phyloP scores from a whole-genome alignment of 2,113 vertebrate genomes.

The Jacana jacana region DNA sequence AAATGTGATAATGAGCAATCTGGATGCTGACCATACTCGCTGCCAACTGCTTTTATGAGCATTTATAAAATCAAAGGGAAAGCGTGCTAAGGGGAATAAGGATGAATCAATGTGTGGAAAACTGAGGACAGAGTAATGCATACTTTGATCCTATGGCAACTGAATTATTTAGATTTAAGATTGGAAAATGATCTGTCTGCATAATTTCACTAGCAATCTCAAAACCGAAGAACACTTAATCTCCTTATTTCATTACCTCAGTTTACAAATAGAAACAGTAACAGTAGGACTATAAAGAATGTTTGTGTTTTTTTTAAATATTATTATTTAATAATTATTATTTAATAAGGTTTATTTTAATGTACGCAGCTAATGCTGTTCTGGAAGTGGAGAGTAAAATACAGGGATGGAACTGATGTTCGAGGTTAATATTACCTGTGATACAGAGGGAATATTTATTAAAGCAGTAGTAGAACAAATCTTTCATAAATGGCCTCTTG shows the following conservation, averaged over 20 bases:
- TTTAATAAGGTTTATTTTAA: background rate
- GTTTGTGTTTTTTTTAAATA: too few species aligned
- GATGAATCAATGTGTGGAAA: conserved; percentile 35
- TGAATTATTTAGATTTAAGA: conserved; percentile 50
- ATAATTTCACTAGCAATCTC: conserved; percentile 1
- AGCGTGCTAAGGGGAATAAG: conserved; percentile 1
- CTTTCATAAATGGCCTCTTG: background rate
- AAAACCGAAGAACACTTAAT: background rate
- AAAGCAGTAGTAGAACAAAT: background rate
- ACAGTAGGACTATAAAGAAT: background rate
- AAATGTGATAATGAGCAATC: background rate
- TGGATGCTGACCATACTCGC: background rate
- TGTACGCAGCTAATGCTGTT: background rate
- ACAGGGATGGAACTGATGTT: background rate
- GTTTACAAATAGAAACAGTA: background rate
- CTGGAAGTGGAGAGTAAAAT: background rate
- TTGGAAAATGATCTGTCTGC: conserved; percentile 2
- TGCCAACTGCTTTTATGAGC: conserved; percentile 22
- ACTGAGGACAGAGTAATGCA: background rate
- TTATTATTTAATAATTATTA: background rate
- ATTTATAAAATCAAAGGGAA: conserved; percentile 35
- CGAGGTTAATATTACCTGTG: background rate
- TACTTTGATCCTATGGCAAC: conserved; percentile 54
- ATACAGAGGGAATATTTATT: background rate
- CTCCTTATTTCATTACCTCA: background rate